These are phyloP conservation scores for Hypsibius dujardini DNA, from an alignment of 1,140 invertebrate species.

Conservation along the genomic window DNA sequence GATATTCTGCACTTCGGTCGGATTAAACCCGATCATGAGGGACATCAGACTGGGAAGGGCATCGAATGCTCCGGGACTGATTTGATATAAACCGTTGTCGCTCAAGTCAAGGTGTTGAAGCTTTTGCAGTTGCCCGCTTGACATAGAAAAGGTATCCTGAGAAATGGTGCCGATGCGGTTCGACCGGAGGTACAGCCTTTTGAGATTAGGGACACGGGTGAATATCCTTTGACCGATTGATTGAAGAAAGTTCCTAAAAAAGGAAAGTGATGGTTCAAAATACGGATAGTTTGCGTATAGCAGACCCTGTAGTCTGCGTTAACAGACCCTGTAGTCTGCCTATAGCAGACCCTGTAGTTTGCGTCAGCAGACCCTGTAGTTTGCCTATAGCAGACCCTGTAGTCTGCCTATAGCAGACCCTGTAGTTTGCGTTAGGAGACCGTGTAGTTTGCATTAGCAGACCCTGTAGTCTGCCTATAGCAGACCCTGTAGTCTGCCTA, in stretches of 20 bases:
- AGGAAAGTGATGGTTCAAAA: too few relatives aligned
- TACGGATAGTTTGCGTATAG: too few relatives aligned
- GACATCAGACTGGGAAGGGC: conserved; percentile 51
- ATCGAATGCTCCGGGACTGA: conserved; percentile 52
- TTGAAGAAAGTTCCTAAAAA: conserved; percentile 53
- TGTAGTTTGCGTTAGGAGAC: too few relatives aligned
- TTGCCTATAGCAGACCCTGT: too few relatives aligned
- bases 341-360: too few relatives aligned
- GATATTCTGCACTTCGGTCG: conserved; percentile 50
- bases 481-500: too few relatives aligned
- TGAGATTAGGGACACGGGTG: conserved; percentile 49
- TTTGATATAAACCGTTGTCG: conserved; percentile 54
- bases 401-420: too few relatives aligned
- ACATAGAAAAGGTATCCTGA: conserved; percentile 43
- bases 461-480: too few relatives aligned
- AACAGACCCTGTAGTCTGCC: too few relatives aligned
- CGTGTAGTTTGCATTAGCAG: too few relatives aligned
- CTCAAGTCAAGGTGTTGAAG: conserved; percentile 56
- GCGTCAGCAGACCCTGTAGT: too few relatives aligned
- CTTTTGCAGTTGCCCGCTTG: conserved; percentile 43
- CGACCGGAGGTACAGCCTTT: conserved; percentile 60
- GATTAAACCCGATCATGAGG: conserved; percentile 61
- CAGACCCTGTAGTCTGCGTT: too few relatives aligned
- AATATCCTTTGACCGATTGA: conserved; percentile 56
- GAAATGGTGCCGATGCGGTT: conserved; percentile 56